Evolutionary conservation across 2,113 vertebrate genomes (phyloP).

Genomic region (Seriola aureovittata): DNA sequence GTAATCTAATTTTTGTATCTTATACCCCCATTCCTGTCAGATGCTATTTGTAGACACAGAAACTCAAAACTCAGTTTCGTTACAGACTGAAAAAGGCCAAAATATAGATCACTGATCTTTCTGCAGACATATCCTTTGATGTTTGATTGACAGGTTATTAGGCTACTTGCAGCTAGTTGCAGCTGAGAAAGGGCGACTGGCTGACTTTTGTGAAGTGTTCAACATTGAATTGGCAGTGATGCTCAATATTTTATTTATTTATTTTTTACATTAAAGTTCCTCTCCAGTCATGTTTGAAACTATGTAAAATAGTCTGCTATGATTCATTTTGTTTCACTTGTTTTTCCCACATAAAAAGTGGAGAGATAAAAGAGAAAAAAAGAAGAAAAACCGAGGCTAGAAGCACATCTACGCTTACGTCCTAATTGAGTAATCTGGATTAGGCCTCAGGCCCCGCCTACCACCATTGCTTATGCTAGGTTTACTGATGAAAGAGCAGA

Average conservation of each 20-base stretch:
- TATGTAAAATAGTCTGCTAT: too few species aligned
- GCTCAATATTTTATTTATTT: background rate
- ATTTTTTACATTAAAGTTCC: too few species aligned
- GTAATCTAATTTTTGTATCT: background rate
- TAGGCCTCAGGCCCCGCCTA: too few species aligned
- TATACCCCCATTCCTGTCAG: background rate
- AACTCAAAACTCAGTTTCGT: background rate
- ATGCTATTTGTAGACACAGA: background rate
- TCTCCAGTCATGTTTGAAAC: too few species aligned
- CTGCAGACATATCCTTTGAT: background rate
- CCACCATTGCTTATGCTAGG: too few species aligned
- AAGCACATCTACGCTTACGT: too few species aligned
- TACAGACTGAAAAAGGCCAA: background rate
- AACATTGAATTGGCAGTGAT: background rate
- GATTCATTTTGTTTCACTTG: too few species aligned
- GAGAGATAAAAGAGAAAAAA: too few species aligned
- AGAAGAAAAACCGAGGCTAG: too few species aligned
- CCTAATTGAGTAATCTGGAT: too few species aligned
- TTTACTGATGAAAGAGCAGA: too few species aligned
- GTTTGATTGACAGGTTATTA: slow-evolving; percentile 24
- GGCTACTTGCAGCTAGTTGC: slow-evolving; percentile 14
- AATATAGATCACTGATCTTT: background rate
- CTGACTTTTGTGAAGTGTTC: slow-evolving; percentile 11
- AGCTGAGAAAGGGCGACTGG: background rate
- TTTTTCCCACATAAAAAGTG: too few species aligned